Evolutionary conservation across 2,888 invertebrate species (phyloP).

Genomic region (Enchytraeus crypticus): DNA sequence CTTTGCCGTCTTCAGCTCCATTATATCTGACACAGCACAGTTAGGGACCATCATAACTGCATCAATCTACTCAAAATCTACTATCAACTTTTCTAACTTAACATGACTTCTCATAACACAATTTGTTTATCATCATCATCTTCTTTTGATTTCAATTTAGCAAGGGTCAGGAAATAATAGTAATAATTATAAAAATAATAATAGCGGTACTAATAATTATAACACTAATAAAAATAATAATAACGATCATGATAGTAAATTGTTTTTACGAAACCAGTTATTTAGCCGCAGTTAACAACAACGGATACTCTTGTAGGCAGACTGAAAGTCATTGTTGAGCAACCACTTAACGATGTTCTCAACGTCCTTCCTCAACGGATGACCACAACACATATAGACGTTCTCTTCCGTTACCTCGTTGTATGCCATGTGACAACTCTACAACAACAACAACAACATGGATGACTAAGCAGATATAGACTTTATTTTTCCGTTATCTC

Average conservation of each 20-base stretch:
- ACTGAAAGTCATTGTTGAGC: conserved; percentile 59
- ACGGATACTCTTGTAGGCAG: conserved; percentile 67
- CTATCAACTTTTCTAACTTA: too few relatives aligned
- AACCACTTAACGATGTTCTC: conserved; percentile 78
- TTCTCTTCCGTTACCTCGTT: conserved; percentile 77
- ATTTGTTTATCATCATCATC: too few relatives aligned
- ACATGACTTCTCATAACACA: too few relatives aligned
- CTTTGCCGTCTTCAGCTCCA: conserved; percentile 66
- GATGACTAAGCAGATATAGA: background rate
- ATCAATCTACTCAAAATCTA: too few relatives aligned
- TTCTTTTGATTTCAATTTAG: too few relatives aligned
- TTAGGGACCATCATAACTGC: too few relatives aligned
- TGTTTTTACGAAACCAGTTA: too few relatives aligned
- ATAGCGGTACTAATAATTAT: too few relatives aligned
- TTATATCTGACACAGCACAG: conserved; percentile 56
- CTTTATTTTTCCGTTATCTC: background rate
- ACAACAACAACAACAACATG: background rate
- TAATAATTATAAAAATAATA: too few relatives aligned
- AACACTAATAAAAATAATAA: too few relatives aligned
- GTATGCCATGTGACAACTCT: conserved; percentile 85
- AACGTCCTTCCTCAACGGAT: conserved; percentile 82
- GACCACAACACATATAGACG: conserved; percentile 92
- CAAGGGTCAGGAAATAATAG: too few relatives aligned
- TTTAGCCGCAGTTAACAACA: too few relatives aligned
- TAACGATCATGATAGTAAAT: background rate